A percentile compares a stretch with the other conserved stretches of the same genome.
These are phyloP conservation scores for Conopomorpha cramerella DNA, from an alignment of 1,140 invertebrate genomes.

Conservation along the genomic window DNA sequence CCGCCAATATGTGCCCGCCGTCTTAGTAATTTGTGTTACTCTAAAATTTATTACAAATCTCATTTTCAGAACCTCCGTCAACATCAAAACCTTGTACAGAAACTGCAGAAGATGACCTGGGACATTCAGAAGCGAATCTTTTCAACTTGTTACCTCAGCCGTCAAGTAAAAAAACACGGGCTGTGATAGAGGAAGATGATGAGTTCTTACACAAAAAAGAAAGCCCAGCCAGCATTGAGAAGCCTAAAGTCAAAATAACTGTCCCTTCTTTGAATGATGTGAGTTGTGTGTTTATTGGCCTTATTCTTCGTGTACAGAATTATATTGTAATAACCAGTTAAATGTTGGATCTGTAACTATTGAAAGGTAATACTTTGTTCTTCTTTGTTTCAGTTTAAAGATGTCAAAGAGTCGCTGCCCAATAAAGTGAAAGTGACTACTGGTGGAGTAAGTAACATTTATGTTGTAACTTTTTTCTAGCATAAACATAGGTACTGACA, in stretches of 20 bases:
- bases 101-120: not conserved
- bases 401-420: constrained; percentile 49
- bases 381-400: constrained; percentile 50
- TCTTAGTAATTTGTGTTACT: not conserved
- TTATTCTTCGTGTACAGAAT: not conserved
- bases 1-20: too few relatives aligned
- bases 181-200: constrained; percentile 59
- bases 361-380: not conserved
- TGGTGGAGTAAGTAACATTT: constrained; percentile 24
- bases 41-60: not conserved
- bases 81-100: constrained; percentile 4
- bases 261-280: constrained; percentile 45
- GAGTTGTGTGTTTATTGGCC: constrained; percentile 9
- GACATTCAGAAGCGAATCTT: constrained; percentile 13
- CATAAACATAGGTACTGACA: too few relatives aligned
- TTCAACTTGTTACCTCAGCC: constrained; percentile 39
- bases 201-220: constrained; percentile 65
- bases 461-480: constrained; percentile 1
- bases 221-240: constrained; percentile 18
- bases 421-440: constrained; percentile 35
- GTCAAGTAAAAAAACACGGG: constrained; percentile 16
- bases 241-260: constrained; percentile 42
- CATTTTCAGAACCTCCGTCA: not conserved
- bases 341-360: not conserved
- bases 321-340: not conserved